A percentile compares a stretch with the other conserved stretches of the same genome.
Conservation (phyloP, 2,888 invertebrate species). For the Odontomyia ornata region DNA sequence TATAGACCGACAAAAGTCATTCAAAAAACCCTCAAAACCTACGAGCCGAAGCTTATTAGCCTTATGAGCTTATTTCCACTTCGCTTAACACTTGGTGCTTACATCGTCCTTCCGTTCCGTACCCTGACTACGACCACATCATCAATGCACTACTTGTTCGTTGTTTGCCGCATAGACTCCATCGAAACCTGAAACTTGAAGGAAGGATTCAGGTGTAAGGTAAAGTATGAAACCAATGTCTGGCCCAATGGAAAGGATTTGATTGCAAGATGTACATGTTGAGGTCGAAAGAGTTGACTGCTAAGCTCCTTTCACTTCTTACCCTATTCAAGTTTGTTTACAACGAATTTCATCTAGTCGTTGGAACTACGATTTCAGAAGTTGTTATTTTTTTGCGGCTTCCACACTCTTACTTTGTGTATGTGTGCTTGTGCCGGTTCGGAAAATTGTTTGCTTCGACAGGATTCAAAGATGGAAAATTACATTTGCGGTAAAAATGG, state of each 20-base stretch:
- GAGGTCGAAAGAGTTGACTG: not conserved
- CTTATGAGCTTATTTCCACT: slow-evolving; percentile 35
- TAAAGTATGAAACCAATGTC: not conserved
- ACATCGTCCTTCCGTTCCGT: not conserved
- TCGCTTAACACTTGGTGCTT: slow-evolving; percentile 19
- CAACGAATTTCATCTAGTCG: not conserved
- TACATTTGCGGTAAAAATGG: not conserved
- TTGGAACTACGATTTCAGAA: not conserved
- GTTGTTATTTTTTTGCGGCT: too few species aligned
- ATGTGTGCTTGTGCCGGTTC: not conserved
- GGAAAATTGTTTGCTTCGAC: not conserved
- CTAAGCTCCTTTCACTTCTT: not conserved
- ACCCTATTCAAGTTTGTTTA: not conserved
- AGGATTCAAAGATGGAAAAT: not conserved
- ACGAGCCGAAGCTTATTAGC: slow-evolving; percentile 31
- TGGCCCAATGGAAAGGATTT: not conserved
- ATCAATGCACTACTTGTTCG: not conserved
- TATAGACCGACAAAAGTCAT: not conserved
- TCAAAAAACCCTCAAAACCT: slow-evolving; percentile 3
- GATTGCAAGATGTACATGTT: not conserved
- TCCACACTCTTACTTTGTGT: too few species aligned
- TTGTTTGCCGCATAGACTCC: too few species aligned
- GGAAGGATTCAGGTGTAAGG: not conserved
- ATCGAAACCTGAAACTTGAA: too few species aligned
- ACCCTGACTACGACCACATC: not conserved